Evolutionary conservation across 2,113 vertebrate genomes (phyloP).

Genomic region (Trochalopteron elliotii): DNA sequence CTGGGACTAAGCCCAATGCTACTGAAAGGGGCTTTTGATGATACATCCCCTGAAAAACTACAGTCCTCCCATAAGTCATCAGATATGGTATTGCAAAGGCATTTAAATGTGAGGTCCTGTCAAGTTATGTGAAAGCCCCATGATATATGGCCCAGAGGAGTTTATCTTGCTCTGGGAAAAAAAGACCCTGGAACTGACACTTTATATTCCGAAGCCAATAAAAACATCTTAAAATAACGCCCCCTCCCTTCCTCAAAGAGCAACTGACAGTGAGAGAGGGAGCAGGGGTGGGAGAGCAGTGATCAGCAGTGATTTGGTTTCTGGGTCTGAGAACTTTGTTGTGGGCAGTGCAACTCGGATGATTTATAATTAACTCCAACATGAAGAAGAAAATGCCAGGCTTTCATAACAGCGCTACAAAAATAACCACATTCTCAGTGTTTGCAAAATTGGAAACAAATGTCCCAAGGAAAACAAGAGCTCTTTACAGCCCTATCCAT

Average conservation of each 20-base stretch:
- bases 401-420: conserved; percentile 85
- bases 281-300: conserved; percentile 65
- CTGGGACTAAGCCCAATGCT: conserved; percentile 67
- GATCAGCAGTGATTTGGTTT: conserved; percentile 79
- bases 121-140: conserved; percentile 81
- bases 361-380: conserved; percentile 87
- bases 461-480: conserved; percentile 83
- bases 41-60: conserved; percentile 64
- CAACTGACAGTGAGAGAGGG: conserved; percentile 73
- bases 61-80: conserved; percentile 71
- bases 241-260: conserved; percentile 75
- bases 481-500: conserved; percentile 71
- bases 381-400: conserved; percentile 88
- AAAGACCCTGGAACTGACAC: conserved; percentile 88
- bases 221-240: conserved; percentile 95
- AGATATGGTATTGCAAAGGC: conserved; percentile 70
- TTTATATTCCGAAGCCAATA: conserved; percentile 85
- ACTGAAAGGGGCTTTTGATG: conserved; percentile 77
- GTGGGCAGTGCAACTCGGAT: conserved; percentile 76
- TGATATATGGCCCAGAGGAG: conserved; percentile 85
- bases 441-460: conserved; percentile 90
- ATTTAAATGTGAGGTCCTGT: conserved; percentile 81
- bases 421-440: conserved; percentile 83
- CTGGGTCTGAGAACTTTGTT: conserved; percentile 84
- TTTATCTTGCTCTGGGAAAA: conserved; percentile 96